Percentiles rank a stretch among this genome's conserved stretches.
Conservation (phyloP, 2,888 invertebrate genomes). For the Synanthedon tipuliformis region DNA sequence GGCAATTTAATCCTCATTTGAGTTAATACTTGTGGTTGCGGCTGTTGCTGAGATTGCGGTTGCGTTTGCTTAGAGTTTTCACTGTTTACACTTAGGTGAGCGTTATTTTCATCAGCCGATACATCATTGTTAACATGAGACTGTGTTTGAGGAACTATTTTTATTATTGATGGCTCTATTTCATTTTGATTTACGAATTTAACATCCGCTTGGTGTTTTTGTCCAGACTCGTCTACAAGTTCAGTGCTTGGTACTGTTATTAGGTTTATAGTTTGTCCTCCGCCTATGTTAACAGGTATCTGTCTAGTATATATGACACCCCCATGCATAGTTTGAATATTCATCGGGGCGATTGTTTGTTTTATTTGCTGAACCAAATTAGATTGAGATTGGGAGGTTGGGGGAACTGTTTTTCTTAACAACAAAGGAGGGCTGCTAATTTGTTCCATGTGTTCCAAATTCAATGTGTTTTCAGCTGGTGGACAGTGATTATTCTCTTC, state of each 20-base stretch:
- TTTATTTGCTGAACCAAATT: constrained; percentile 60
- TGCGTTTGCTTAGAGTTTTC: constrained; percentile 23
- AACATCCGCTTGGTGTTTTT: constrained; percentile 42
- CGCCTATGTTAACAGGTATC: constrained; percentile 73
- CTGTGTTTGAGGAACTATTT: constrained; percentile 53
- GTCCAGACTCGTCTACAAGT: constrained; percentile 43
- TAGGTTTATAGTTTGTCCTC: constrained; percentile 71
- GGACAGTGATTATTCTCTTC: constrained; percentile 36
- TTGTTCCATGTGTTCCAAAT: constrained; percentile 45
- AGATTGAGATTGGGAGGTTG: constrained; percentile 38
- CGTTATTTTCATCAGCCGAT: constrained; percentile 37
- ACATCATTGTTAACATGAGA: constrained; percentile 27
- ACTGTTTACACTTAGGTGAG: constrained; percentile 24
- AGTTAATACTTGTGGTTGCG: constrained; percentile 53
- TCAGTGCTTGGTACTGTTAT: constrained; percentile 66
- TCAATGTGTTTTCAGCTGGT: constrained; percentile 37
- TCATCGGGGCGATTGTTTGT: constrained; percentile 65
- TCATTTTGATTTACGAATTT: constrained; percentile 35
- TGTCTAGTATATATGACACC: constrained; percentile 80
- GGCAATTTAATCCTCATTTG: constrained; percentile 67
- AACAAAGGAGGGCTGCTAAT: constrained; percentile 50
- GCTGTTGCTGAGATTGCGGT: constrained; percentile 9
- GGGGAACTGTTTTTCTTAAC: constrained; percentile 38
- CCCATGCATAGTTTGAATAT: constrained; percentile 73
- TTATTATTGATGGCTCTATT: constrained; percentile 55